A percentile compares a stretch with the other conserved stretches of the same genome.
Conservation (phyloP, 2,113 vertebrate species). For the Amblyornis subalaris region DNA sequence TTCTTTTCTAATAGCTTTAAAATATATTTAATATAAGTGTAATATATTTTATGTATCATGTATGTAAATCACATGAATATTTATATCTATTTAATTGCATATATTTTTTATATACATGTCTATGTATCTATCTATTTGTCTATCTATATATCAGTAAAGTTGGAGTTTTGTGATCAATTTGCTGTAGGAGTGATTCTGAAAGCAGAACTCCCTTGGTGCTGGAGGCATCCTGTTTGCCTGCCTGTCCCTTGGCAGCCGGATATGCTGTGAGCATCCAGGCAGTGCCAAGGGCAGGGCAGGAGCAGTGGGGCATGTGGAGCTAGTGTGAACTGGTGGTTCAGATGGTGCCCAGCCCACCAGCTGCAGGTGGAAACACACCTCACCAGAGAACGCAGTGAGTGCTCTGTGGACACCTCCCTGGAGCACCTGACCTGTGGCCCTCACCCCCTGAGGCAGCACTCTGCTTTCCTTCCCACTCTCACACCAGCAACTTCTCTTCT, state of each 20-base stretch:
- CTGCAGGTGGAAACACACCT: fast-evolving
- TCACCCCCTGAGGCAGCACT: fast-evolving
- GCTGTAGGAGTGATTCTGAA: background rate
- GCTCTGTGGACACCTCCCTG: background rate
- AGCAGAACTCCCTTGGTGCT: background rate
- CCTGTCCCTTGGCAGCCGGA: background rate
- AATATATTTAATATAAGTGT: background rate
- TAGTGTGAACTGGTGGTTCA: background rate
- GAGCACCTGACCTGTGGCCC: fast-evolving
- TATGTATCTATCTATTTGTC: background rate
- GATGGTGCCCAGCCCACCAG: background rate
- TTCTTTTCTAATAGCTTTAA: background rate
- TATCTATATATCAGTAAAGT: background rate
- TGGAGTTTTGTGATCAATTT: background rate
- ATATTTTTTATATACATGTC: background rate
- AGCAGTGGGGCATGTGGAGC: fast-evolving
- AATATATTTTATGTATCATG: background rate
- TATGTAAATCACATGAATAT: background rate
- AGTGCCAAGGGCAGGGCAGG: background rate
- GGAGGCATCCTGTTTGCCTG: background rate
- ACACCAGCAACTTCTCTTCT: background rate
- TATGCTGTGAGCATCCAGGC: fast-evolving
- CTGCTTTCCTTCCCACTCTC: background rate
- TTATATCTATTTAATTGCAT: background rate
- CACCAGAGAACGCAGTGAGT: background rate